phyloP scores from a whole-genome alignment of 1,140 invertebrate species.

The Aphelinus certus region DNA sequence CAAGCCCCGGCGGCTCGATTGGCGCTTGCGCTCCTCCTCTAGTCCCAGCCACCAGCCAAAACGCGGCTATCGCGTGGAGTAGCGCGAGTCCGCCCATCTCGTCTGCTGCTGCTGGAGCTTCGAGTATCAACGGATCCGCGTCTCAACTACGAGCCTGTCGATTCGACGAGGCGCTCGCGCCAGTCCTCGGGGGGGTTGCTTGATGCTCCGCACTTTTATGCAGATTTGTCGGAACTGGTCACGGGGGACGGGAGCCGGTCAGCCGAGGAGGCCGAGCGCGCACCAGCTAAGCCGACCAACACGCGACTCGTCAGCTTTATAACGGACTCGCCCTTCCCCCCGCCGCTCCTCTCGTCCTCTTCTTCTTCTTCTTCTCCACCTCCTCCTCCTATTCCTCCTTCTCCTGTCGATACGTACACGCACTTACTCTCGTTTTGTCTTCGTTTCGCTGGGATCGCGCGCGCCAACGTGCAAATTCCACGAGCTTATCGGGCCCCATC shows the following conservation, averaged over 20 bases:
- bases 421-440: background rate
- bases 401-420: conserved; percentile 4
- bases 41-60: conserved; percentile 8
- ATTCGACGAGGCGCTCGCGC: no score
- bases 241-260: background rate
- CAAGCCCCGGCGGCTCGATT: conserved; percentile 26
- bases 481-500: no score
- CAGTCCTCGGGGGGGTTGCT: no score
- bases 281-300: conserved; percentile 58
- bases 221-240: no score
- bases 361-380: conserved; percentile 35
- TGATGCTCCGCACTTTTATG: no score
- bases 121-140: no score
- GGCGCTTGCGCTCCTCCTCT: background rate
- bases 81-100: conserved; percentile 13
- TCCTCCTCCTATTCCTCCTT: conserved; percentile 7
- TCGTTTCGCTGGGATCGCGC: background rate
- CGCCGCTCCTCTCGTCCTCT: conserved; percentile 42
- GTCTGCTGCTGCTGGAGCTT: no score
- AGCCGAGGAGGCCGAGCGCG: conserved; percentile 1
- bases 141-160: no score
- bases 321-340: conserved; percentile 63
- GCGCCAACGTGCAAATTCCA: no score
- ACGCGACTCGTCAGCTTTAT: conserved; percentile 61
- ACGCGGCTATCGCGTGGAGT: background rate